Evolutionary conservation across 2,113 vertebrate species (phyloP).

Genomic region (Notothenia rossii): DNA sequence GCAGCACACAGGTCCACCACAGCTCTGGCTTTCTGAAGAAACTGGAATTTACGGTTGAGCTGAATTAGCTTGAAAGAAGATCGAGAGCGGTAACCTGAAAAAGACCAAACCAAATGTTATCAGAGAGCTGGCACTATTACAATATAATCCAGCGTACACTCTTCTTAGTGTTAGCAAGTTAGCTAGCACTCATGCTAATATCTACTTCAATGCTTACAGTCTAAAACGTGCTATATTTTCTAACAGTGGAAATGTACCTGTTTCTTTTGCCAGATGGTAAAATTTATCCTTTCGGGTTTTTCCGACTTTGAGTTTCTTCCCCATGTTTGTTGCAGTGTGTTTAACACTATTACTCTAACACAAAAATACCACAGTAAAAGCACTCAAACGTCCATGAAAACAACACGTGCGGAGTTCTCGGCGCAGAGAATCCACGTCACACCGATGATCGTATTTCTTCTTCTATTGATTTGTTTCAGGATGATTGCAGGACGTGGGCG

Average conservation of each 20-base stretch:
- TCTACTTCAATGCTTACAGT: no score
- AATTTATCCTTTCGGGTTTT: conserved; percentile 96
- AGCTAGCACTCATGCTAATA: conserved; percentile 26
- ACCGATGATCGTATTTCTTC: neutral
- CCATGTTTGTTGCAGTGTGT: conserved; percentile 83
- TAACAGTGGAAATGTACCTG: conserved; percentile 77
- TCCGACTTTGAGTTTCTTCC: conserved; percentile 95
- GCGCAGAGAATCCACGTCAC: conserved; percentile 58
- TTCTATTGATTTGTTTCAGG: conserved; percentile 8
- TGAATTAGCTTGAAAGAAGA: conserved; percentile 98
- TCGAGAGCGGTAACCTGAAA: conserved; percentile 93
- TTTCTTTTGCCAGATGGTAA: conserved; percentile 97
- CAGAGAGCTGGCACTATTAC: neutral
- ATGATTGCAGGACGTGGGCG: neutral
- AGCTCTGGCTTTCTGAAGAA: conserved; percentile 92
- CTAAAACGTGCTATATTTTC: neutral
- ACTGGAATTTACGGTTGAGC: conserved; percentile 96
- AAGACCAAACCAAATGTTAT: neutral
- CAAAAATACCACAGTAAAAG: neutral
- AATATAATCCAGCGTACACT: neutral
- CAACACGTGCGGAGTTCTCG: conserved; percentile 68
- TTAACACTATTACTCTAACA: neutral
- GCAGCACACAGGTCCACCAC: conserved; percentile 95
- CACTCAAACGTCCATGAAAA: conserved; percentile 45
- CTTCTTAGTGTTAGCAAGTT: neutral